A percentile compares a stretch with the other conserved stretches of the same genome.
These are phyloP conservation scores for Steinernema hermaphroditum DNA, from an alignment of 2,888 invertebrate genomes.

Conservation along the genomic window DNA sequence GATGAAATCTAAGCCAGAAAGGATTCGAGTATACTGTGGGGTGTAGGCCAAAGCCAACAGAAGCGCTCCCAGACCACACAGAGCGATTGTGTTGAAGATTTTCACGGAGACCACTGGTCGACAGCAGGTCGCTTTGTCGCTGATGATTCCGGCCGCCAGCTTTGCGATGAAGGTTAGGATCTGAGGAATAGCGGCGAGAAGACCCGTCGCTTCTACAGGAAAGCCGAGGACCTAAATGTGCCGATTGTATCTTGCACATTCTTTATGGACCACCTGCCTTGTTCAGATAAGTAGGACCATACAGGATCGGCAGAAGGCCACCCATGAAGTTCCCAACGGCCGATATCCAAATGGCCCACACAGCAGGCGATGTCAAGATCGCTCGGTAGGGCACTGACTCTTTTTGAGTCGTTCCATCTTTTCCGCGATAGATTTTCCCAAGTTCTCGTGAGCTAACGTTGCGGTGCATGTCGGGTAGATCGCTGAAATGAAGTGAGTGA, in stretches of 20 bases:
- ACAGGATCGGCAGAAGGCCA: neutral
- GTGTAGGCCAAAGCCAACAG: neutral
- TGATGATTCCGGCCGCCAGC: slow-evolving; percentile 49
- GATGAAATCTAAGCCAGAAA: neutral
- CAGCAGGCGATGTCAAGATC: neutral
- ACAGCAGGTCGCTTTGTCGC: slow-evolving; percentile 46
- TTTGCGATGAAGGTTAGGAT: slow-evolving; percentile 33
- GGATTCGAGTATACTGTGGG: neutral
- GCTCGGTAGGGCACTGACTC: neutral
- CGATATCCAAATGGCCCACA: neutral
- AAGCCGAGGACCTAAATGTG: neutral
- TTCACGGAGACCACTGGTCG: neutral
- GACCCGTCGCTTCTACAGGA: neutral
- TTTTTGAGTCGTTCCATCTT: neutral
- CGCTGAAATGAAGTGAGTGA: no score
- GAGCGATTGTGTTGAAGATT: neutral
- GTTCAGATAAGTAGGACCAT: neutral
- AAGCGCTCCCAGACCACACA: neutral
- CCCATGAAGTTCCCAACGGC: neutral
- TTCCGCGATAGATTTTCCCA: neutral
- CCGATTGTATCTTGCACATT: neutral
- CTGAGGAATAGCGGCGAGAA: neutral
- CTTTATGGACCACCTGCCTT: neutral
- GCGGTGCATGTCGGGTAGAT: no score
- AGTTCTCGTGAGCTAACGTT: neutral